Evolutionary conservation across 2,113 vertebrate species (phyloP), one percentile per base, ranked within the genome.

Genomic region (Xiphias gladius): DNA sequence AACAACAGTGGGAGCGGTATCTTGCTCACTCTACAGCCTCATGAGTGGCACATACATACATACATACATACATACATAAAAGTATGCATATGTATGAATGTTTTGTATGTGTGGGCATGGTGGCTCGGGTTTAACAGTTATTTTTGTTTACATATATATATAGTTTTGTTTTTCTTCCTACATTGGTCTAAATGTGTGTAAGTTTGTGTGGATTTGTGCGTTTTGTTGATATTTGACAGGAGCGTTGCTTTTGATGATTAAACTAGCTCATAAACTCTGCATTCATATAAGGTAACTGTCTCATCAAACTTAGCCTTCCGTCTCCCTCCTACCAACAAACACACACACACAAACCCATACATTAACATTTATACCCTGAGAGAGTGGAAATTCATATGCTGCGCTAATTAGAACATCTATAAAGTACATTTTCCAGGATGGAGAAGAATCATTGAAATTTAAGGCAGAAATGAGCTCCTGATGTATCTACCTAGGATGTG

Each of bases 361-460:
- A 54, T n/a, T 41, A 76, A 68, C 78, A 73, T 74, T 73, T 76
- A 67, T 14, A 81, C 19, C 35, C 32, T 24, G 39, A 66, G 11
- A 69, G 73, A 84, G 46, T 84, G 69, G 35, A 83, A 83, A 92
- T 79, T 86, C 39, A 80, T 73, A 82, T 63, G 57, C 32, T 39
- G 30, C 32, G 30, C 55, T 84, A 91, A 86, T 81, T 83, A 79
- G 37, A 78, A 73, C 69, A 70, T 80, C 64, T 79, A 24, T 48
- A 28, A 82, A 80, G 64, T 59, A 81, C 83, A 79, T 86, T 84
- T 92, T 76, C 67, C 50, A 28, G 52, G 58, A 88, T 85, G 43
- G 75, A 86, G 76, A 81, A 67, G 76, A 87, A 91, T 91, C 82
- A 84, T 78, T 89, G 79, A 86, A 89, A 93, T 86, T 87, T 86